Evolutionary conservation across 2,888 invertebrate species (phyloP).

Genomic region (Synanthedon vespiformis): DNA sequence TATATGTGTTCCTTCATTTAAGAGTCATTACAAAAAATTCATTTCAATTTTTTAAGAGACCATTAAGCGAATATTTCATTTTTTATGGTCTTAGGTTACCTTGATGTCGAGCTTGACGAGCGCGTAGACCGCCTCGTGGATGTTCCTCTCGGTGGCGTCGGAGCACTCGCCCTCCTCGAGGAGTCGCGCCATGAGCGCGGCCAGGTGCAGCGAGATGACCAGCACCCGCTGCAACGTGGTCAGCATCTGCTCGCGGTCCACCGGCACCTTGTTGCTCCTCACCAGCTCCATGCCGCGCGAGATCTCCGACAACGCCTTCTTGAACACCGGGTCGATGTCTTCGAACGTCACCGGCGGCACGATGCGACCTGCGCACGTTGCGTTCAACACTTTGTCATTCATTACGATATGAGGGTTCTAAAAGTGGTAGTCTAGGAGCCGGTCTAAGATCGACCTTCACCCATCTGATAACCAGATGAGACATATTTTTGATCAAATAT

Average conservation of each 20-base stretch:
- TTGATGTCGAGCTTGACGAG: constrained; percentile 80
- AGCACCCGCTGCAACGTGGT: constrained; percentile 84
- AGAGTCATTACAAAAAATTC: too few species aligned
- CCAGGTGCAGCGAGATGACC: constrained; percentile 87
- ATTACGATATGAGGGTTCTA: too few species aligned
- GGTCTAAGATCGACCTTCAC: too few species aligned
- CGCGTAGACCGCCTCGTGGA: constrained; percentile 81
- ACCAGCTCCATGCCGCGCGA: constrained; percentile 74
- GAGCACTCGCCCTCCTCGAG: constrained; percentile 69
- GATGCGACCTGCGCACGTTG: constrained; percentile 64
- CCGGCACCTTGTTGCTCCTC: constrained; percentile 65
- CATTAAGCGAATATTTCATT: not conserved
- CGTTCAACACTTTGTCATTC: too few species aligned
- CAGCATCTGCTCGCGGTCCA: constrained; percentile 77
- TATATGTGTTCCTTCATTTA: too few species aligned
- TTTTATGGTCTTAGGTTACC: constrained; percentile 30
- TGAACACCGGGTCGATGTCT: constrained; percentile 86
- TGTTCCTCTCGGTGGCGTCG: constrained; percentile 62
- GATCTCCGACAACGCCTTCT: constrained; percentile 83
- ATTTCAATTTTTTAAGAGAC: too few species aligned
- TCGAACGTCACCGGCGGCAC: constrained; percentile 85
- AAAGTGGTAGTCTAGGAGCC: too few species aligned
- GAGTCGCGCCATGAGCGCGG: constrained; percentile 79
- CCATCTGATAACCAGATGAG: too few species aligned
- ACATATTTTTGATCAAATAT: too few species aligned